phyloP scores from a whole-genome alignment of 2,888 invertebrate genomes.

The Spodoptera picta region DNA sequence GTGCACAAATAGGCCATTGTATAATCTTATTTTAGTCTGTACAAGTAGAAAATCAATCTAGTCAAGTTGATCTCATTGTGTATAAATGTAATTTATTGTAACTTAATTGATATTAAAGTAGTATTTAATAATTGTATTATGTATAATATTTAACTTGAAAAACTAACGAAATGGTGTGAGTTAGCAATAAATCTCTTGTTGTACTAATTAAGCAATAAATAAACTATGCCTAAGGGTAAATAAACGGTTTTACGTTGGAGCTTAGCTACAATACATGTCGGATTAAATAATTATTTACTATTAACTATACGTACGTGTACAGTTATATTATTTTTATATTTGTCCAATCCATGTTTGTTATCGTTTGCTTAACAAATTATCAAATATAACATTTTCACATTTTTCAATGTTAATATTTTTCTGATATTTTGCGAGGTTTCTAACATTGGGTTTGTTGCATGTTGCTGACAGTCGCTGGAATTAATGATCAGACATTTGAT shows the following conservation, averaged over 20 bases:
- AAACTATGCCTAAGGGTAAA: slow-evolving; percentile 10
- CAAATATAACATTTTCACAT: slow-evolving; percentile 39
- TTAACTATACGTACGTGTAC: slow-evolving; percentile 3
- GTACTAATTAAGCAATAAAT: slow-evolving; percentile 21
- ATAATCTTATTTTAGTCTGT: not conserved
- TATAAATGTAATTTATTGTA: slow-evolving; percentile 22
- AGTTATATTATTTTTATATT: slow-evolving; percentile 15
- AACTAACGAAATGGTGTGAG: slow-evolving; percentile 19
- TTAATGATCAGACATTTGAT: slow-evolving; percentile 28
- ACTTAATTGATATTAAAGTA: slow-evolving; percentile 17
- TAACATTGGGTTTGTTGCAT: slow-evolving; percentile 47
- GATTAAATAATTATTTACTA: slow-evolving; percentile 5
- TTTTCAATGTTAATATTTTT: slow-evolving; percentile 42
- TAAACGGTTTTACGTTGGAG: slow-evolving; percentile 10
- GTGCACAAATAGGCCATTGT: slow-evolving; percentile 40
- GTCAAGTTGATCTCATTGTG: slow-evolving; percentile 50
- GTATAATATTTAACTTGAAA: slow-evolving; percentile 3
- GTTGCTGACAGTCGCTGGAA: slow-evolving; percentile 31
- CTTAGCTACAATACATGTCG: slow-evolving; percentile 20
- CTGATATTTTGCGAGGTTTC: slow-evolving; percentile 29
- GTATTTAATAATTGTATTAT: slow-evolving; percentile 3
- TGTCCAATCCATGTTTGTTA: slow-evolving; percentile 18
- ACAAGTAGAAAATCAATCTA: too few relatives aligned
- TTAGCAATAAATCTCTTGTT: slow-evolving; percentile 48
- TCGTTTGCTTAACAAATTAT: slow-evolving; percentile 32